Evolutionary conservation across 2,888 invertebrate genomes (phyloP), one percentile per base, ranked within the genome.

Genomic region (Lasioglossum lativentre): DNA sequence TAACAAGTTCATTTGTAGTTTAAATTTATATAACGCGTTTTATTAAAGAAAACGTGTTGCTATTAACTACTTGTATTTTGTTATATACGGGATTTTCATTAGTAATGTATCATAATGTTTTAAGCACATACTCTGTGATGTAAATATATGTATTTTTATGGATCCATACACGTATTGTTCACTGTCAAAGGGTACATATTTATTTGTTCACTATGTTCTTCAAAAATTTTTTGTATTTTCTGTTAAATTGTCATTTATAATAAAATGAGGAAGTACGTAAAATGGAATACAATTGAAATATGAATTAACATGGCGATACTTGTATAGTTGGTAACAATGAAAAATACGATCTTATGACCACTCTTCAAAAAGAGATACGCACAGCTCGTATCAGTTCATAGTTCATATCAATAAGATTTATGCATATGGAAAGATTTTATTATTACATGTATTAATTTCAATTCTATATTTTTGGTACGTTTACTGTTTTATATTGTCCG

Each of bases 251-350:
- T 70, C 5, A 40, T 14, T 16, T 70, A 40, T 70, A 70, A 70
- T 40, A 0, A 6, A n/a, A 27, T 4, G 4, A 27, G n/a, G 16
- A 40, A 74, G 27, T 40, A 38, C 27, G 38, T 74, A 40, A 40
- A n/a, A 27, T 56, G 12, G n/a, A 56, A 56, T 38, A n/a, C 2
- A 42, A n/a, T 40, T 1, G 23, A 70, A 40, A n/a, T 23, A 42
- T 19, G 23, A 66, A 0, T 2, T 66, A 52, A 52, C 6, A 23
- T 23, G 12, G 16, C 56, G n/a, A 6, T 27, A 71, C 27, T 30
- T 16, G 2, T 77, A 47, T 12, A n/a, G 71, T 83, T 83, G 82
- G 83, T 34, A 75, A 63, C 47, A 81, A 14, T 81, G 82, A 52
- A 63, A 68, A 63, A 19, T 66, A 56, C 5, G 42, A 23, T 75